phyloP scores from a whole-genome alignment of 2,888 invertebrate genomes.

The Amphipyra tragopoginis region DNA sequence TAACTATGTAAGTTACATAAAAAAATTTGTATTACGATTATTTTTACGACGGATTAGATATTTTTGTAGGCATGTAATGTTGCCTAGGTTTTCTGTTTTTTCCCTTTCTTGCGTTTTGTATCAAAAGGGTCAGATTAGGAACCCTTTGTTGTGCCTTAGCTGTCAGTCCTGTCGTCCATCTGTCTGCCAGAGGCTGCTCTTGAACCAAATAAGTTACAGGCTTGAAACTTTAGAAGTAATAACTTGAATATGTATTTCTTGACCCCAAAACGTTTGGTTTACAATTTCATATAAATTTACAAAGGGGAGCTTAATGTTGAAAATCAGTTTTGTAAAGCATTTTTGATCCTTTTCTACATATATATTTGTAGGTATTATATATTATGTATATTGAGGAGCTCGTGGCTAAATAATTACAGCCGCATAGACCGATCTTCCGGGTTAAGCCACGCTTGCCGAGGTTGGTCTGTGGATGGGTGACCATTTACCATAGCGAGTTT shows the following conservation, averaged over 20 bases:
- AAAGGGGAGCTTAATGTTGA: not conserved
- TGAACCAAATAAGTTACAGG: not conserved
- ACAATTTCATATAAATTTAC: not conserved
- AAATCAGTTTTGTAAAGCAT: not conserved
- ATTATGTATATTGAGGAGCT: no score
- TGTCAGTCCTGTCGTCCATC: not conserved
- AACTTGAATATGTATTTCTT: not conserved
- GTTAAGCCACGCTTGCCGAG: no score
- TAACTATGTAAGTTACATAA: not conserved
- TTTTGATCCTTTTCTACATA: no score
- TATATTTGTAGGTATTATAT: no score
- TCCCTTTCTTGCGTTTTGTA: slow-evolving; percentile 10
- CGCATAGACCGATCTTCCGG: no score
- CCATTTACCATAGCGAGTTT: no score
- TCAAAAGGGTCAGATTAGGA: slow-evolving; percentile 1
- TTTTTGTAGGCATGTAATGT: slow-evolving; percentile 10
- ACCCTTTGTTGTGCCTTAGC: slow-evolving; percentile 4
- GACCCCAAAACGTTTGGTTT: not conserved
- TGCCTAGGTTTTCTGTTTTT: slow-evolving; percentile 14
- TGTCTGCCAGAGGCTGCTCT: not conserved
- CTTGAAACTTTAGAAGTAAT: not conserved
- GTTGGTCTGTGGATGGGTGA: no score
- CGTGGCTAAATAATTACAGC: no score
- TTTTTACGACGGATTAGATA: slow-evolving; percentile 19
- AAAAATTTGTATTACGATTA: slow-evolving; percentile 20